phyloP scores from a whole-genome alignment of 2,113 vertebrate genomes.

The Psettodes erumei region DNA sequence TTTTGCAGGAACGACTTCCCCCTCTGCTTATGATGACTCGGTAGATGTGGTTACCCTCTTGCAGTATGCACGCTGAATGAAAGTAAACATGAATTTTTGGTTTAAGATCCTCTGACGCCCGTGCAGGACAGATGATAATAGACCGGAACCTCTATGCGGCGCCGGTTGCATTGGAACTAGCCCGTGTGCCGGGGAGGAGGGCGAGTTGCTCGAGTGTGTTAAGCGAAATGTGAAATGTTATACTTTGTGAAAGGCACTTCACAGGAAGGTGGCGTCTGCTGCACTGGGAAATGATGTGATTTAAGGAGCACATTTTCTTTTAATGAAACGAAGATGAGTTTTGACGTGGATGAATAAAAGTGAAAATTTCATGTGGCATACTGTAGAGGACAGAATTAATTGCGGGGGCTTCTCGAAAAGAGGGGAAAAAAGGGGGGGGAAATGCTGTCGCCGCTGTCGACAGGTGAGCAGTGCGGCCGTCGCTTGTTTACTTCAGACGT shows the following conservation, averaged over 20 bases:
- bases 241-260: slow-evolving; percentile 44
- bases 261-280: slow-evolving; percentile 34
- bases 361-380: slow-evolving; percentile 52
- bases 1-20: not conserved
- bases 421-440: not conserved
- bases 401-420: slow-evolving; percentile 19
- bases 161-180: slow-evolving; percentile 15
- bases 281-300: slow-evolving; percentile 58
- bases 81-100: too few relatives aligned
- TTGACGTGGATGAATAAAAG: slow-evolving; percentile 64
- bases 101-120: not conserved
- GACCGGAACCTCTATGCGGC: slow-evolving; percentile 17
- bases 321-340: slow-evolving; percentile 71
- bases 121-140: slow-evolving; percentile 18
- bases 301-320: slow-evolving; percentile 62
- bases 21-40: not conserved
- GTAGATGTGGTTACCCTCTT: not conserved
- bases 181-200: slow-evolving; percentile 32
- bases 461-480: not conserved
- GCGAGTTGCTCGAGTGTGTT: slow-evolving; percentile 43
- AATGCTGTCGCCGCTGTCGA: not conserved
- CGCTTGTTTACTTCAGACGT: not conserved
- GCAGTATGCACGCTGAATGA: not conserved
- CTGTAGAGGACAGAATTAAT: slow-evolving; percentile 53
- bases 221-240: slow-evolving; percentile 55